Percentiles rank a stretch among this genome's conserved stretches.
These are phyloP conservation scores for Campoplex capitator DNA, from an alignment of 2,888 invertebrate genomes.

Conservation along the genomic window DNA sequence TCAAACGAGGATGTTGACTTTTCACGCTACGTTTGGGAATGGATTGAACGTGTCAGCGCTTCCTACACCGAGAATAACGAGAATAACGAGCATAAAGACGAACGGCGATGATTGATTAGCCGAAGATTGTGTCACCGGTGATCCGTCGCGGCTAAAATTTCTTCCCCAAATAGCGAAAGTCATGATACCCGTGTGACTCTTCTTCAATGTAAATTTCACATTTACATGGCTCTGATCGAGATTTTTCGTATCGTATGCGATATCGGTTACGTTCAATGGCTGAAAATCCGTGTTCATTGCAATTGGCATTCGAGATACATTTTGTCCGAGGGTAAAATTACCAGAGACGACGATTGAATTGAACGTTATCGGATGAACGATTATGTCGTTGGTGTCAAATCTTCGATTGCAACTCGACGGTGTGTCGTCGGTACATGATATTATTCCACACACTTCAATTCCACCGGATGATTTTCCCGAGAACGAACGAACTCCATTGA, in stretches of 20 bases:
- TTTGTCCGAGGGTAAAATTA: slow-evolving; percentile 58
- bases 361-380: slow-evolving; percentile 73
- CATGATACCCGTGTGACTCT: slow-evolving; percentile 71
- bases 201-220: slow-evolving; percentile 67
- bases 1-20: not conserved
- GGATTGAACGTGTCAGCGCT: slow-evolving; percentile 40
- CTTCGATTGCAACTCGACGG: slow-evolving; percentile 67
- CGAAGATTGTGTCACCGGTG: slow-evolving; percentile 62
- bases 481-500: slow-evolving; percentile 73
- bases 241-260: slow-evolving; percentile 57
- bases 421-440: slow-evolving; percentile 71
- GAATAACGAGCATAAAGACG: slow-evolving; percentile 61
- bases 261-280: slow-evolving; percentile 69
- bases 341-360: slow-evolving; percentile 72
- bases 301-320: slow-evolving; percentile 69
- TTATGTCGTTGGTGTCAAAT: slow-evolving; percentile 68
- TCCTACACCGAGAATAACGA: slow-evolving; percentile 55
- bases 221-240: slow-evolving; percentile 63
- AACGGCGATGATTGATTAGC: slow-evolving; percentile 50
- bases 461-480: slow-evolving; percentile 63
- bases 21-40: slow-evolving; percentile 62
- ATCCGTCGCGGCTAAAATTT: slow-evolving; percentile 73
- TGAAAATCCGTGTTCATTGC: slow-evolving; percentile 68
- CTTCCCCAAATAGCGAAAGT: slow-evolving; percentile 77
- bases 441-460: slow-evolving; percentile 72